These are phyloP conservation scores for Eufriesea mexicana DNA, from an alignment of 1,140 invertebrate species.

Conservation along the genomic window DNA sequence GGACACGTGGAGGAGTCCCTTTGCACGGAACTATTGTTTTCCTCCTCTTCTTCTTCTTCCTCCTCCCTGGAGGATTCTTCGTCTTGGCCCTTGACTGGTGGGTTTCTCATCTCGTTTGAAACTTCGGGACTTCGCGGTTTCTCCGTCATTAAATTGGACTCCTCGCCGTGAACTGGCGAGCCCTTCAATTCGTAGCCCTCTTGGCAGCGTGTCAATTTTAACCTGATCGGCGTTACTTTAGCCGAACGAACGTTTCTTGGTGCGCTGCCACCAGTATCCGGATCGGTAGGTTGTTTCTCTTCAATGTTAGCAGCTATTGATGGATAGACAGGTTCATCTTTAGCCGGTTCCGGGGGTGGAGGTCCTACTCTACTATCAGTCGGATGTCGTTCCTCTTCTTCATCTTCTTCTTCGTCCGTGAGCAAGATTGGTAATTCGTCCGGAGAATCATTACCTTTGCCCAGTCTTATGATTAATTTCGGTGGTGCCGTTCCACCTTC, in stretches of 20 bases:
- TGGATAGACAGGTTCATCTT: slow-evolving; percentile 79
- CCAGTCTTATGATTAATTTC: slow-evolving; percentile 87
- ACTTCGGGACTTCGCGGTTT: slow-evolving; percentile 73
- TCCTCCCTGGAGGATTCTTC: slow-evolving; percentile 58
- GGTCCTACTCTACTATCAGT: slow-evolving; percentile 65
- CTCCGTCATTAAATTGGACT: slow-evolving; percentile 49
- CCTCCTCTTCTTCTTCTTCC: slow-evolving; percentile 60
- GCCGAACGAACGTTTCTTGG: slow-evolving; percentile 85
- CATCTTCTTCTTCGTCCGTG: slow-evolving; percentile 34
- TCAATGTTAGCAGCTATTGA: slow-evolving; percentile 76
- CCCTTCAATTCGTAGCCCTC: slow-evolving; percentile 86
- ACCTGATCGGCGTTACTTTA: slow-evolving; percentile 89
- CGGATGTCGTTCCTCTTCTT: slow-evolving; percentile 52
- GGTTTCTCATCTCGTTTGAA: slow-evolving; percentile 53
- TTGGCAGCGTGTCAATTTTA: slow-evolving; percentile 91
- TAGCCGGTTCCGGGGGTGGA: slow-evolving; percentile 77
- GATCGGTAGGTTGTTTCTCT: slow-evolving; percentile 76
- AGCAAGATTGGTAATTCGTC: slow-evolving; percentile 44
- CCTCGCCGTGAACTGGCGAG: slow-evolving; percentile 63
- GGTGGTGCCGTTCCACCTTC: slow-evolving; percentile 85
- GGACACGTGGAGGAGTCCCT: slow-evolving; percentile 74
- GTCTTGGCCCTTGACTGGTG: slow-evolving; percentile 40
- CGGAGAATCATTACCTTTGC: slow-evolving; percentile 75
- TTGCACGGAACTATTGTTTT: slow-evolving; percentile 48
- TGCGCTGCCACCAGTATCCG: slow-evolving; percentile 75